phyloP scores from a whole-genome alignment of 2,888 invertebrate genomes.

The Osmoderma eremita region DNA sequence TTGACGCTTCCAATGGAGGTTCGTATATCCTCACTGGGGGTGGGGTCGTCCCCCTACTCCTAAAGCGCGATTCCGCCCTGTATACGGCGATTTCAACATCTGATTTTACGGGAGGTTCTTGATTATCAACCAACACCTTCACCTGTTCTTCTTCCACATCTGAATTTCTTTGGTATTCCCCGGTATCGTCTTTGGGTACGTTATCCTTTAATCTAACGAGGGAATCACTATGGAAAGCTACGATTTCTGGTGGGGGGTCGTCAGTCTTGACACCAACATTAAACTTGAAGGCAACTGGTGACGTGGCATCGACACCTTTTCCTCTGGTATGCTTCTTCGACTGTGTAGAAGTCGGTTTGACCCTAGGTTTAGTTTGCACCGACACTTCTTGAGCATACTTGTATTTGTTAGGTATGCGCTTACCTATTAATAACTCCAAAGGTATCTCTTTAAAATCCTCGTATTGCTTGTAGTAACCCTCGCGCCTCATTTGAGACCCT shows the following conservation, averaged over 20 bases:
- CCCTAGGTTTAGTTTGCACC: slow-evolving; percentile 24
- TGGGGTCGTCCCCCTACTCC: no score
- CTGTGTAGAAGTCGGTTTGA: slow-evolving; percentile 25
- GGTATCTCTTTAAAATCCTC: slow-evolving; percentile 51
- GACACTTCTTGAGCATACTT: slow-evolving; percentile 24
- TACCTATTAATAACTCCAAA: slow-evolving; percentile 47
- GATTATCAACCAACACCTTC: no score
- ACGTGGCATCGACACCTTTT: slow-evolving; percentile 3
- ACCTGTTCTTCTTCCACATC: not conserved
- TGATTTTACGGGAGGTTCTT: not conserved
- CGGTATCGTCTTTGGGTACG: not conserved
- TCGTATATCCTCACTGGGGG: not conserved
- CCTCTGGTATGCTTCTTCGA: not conserved
- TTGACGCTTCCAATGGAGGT: not conserved
- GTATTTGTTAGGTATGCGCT: slow-evolving; percentile 35
- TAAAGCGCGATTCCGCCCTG: no score
- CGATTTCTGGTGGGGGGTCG: slow-evolving; percentile 4
- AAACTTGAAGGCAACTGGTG: not conserved
- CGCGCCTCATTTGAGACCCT: slow-evolving; percentile 47
- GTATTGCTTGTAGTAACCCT: slow-evolving; percentile 47
- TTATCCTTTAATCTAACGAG: not conserved
- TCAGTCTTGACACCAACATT: slow-evolving; percentile 2
- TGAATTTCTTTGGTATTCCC: no score
- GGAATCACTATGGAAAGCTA: not conserved
- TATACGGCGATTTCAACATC: not conserved